Base-by-base conservation (phyloP, 2,888 invertebrate genomes). In the Epirrhoe alternata region DNA sequence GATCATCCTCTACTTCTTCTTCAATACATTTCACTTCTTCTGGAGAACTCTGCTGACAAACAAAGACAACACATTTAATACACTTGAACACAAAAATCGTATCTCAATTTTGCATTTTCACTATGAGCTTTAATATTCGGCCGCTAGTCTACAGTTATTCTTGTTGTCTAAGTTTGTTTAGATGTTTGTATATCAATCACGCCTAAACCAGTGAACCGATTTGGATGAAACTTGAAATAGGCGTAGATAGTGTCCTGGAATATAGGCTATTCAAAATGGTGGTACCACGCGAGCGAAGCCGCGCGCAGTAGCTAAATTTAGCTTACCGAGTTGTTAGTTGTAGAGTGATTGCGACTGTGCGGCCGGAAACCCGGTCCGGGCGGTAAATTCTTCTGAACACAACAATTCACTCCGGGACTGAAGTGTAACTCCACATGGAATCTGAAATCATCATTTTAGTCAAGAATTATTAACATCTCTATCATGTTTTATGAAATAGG, bases 361-460 rank as follows among this genome's bases (percentile, higher is more conserved):
- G 98, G 98, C 35, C 98, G 92, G 87, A 98, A 98, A 31, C 98
- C 98, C 7, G 98, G 98, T 0, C 98, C 98, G 0, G 97, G 98
- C 8, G 98, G 98, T 66, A 98, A 87, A 94, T 98, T 98, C 87
- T 98, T 98, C 85, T 98, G 97, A 17, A 98, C 98, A 89, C 98
- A 99, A 90, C 98, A 98, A 90, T 98, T 98, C 5, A 97, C 98
- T 66, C 99, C 99, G 0, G 99, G 99, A 88, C 99, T 99, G 89
- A 99, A 99, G 93, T 99, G 99, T 10, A 99, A 93, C 90, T 99
- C 99, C 58, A 99, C 98, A 87, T 99, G 99, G 87, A 99, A 99
- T 74, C 99, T 94, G 70, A 0, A 58, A 53, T 47, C 47, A 47
- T 47, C 6, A 45, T 45, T 45, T 14, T 45, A 45, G 5, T 14